Percentiles rank a stretch among this genome's conserved stretches.
Evolutionary conservation across 2,797 vertebrate species (phyloP).

Genomic region (Loris lydekkerianus): DNA sequence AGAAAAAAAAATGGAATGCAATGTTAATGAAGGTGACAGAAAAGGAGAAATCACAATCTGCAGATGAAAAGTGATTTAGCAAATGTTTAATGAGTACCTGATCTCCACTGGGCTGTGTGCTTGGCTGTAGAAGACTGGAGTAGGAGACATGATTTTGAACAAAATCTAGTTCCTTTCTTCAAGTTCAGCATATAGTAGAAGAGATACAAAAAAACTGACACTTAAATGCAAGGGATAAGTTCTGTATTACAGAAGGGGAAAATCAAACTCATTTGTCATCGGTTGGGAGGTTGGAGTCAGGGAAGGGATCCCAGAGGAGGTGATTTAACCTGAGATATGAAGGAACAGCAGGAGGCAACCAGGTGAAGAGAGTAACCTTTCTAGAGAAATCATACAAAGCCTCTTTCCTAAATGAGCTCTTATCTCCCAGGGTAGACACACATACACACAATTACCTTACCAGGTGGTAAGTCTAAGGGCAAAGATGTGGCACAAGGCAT

Average conservation of each 20-base stretch:
- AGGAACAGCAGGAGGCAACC: background rate
- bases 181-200: background rate
- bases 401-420: background rate
- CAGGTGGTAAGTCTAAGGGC: background rate
- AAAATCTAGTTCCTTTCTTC: background rate
- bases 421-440: background rate
- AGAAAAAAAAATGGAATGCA: background rate
- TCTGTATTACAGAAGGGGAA: background rate
- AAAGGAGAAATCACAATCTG: background rate
- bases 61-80: slow-evolving; percentile 28
- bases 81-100: background rate
- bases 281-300: background rate
- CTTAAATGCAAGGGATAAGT: background rate
- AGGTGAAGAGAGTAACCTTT: background rate
- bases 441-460: background rate
- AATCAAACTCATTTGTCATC: background rate
- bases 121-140: background rate
- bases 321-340: background rate
- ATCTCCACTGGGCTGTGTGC: background rate
- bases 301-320: background rate
- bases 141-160: background rate
- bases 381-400: background rate
- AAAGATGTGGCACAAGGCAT: background rate
- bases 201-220: background rate
- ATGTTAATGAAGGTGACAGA: slow-evolving; percentile 36